phyloP scores from a whole-genome alignment of 2,888 invertebrate genomes.

The Calliphora vomitoria region DNA sequence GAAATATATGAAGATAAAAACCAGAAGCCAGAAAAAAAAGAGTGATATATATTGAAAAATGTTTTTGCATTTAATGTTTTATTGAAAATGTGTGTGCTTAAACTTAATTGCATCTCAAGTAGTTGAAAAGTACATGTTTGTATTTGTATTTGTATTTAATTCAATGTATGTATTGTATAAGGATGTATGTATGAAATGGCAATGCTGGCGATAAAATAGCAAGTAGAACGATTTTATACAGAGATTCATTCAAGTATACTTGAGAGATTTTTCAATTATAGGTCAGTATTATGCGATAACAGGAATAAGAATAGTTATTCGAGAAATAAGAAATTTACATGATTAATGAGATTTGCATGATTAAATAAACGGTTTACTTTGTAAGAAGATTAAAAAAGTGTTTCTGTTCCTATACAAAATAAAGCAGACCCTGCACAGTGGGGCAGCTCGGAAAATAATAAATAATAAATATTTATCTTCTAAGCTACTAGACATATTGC shows the following conservation, averaged over 20 bases:
- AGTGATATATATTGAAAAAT: slow-evolving; percentile 6
- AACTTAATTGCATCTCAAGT: slow-evolving; percentile 44
- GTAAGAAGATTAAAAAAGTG: too few relatives aligned
- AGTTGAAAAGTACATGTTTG: not conserved
- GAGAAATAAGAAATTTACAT: too few relatives aligned
- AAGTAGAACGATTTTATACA: not conserved
- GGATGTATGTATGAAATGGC: not conserved
- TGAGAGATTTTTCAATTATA: not conserved
- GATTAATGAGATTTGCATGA: too few relatives aligned
- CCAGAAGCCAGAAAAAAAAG: slow-evolving; percentile 26
- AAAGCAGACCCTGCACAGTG: too few relatives aligned
- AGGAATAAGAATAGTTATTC: too few relatives aligned
- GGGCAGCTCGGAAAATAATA: too few relatives aligned
- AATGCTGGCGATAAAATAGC: not conserved
- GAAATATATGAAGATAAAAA: slow-evolving; percentile 4
- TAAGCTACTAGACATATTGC: too few relatives aligned
- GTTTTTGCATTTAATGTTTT: slow-evolving; percentile 10
- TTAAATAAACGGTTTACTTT: too few relatives aligned
- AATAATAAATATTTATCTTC: too few relatives aligned
- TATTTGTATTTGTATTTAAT: slow-evolving; percentile 2
- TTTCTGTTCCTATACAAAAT: too few relatives aligned
- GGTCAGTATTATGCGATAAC: not conserved
- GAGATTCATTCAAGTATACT: not conserved
- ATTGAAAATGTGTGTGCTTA: slow-evolving; percentile 40
- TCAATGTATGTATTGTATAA: not conserved